These are phyloP conservation scores for Eucriotettix oculatus DNA, from an alignment of 2,888 invertebrate genomes.

Conservation along the genomic window DNA sequence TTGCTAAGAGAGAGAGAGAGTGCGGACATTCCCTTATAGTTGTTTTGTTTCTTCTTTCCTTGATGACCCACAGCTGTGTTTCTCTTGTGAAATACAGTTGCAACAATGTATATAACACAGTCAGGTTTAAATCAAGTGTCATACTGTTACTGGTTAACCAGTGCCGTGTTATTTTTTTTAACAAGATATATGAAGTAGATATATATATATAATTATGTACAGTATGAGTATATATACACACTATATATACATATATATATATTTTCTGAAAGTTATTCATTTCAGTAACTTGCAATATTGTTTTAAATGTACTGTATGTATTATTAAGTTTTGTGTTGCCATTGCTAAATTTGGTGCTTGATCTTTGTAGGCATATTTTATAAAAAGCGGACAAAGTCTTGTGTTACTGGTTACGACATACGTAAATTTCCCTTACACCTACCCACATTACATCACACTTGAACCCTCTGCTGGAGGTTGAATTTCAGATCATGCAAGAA, in stretches of 20 bases:
- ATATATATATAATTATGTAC: constrained; percentile 7
- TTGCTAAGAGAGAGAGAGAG: constrained; percentile 10
- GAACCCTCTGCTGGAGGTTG: too few species aligned
- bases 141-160: constrained; percentile 4
- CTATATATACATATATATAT: constrained; percentile 6
- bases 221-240: constrained; percentile 8
- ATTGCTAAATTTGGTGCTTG: constrained; percentile 13
- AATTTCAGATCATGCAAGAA: too few species aligned
- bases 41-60: constrained; percentile 1
- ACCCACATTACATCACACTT: too few species aligned
- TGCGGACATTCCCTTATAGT: constrained; percentile 9
- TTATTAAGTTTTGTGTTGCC: constrained; percentile 12
- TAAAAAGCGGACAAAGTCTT: constrained; percentile 5
- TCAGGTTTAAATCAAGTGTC: constrained; percentile 2
- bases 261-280: constrained; percentile 13
- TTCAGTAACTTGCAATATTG: constrained; percentile 11
- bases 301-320: constrained; percentile 11
- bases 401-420: constrained; percentile 1
- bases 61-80: neutral
- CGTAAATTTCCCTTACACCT: too few species aligned
- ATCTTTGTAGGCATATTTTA: constrained; percentile 11
- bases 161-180: constrained; percentile 5
- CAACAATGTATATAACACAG: neutral
- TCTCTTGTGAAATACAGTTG: neutral
- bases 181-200: constrained; percentile 1